Base-by-base conservation (phyloP, 2,113 vertebrate species). In the Microtus montanus region DNA sequence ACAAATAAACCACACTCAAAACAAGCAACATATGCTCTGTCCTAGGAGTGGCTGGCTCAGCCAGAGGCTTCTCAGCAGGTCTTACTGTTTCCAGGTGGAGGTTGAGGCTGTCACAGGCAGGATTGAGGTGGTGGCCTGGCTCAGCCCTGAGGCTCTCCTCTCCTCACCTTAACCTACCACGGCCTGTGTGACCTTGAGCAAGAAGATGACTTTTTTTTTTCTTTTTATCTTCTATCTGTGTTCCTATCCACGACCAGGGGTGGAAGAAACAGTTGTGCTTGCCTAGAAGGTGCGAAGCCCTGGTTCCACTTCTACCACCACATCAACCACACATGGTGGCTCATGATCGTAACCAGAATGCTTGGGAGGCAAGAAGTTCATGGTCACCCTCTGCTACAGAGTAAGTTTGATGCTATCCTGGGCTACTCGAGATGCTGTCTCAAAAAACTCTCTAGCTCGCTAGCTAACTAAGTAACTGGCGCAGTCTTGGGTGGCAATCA, bases 171-270 rank as follows among this genome's bases (percentile, higher is more conserved):
- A 94, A 74, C 41, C n/a, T 3, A 70, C 70, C 44, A 14, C 44
- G 38, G 44, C 26, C 90, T 41, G 20, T 28, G 58, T 94, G 92
- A 94, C 68, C 66, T 80, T 88, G 71, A 92, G 80, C 38, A 49
- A 88, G 70, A 83, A 41, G 70, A 80, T 35, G 20, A 73, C 12
- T 83, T 82, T 52, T 70, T 63, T 24, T 63, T 26, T 26, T 28
- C 54, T 64, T 66, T 66, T 66, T 30, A 13, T 26, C 33, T 93
- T 78, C 44, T 52, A 52, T 63, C 66, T 85, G 75, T 92, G 86
- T 89, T 80, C 63, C 82, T 87, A 44, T 89, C 78, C 66, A n/a
- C 73, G 82, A 95, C 44, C 38, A 20, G 82, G 38, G 38, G 10
- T 28, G n/a, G 26, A 30, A 61, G 15, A 44, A 64, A 28, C 26